Evolutionary conservation across 2,888 invertebrate species (phyloP).

Genomic region (Lasioglossum figueresi): DNA sequence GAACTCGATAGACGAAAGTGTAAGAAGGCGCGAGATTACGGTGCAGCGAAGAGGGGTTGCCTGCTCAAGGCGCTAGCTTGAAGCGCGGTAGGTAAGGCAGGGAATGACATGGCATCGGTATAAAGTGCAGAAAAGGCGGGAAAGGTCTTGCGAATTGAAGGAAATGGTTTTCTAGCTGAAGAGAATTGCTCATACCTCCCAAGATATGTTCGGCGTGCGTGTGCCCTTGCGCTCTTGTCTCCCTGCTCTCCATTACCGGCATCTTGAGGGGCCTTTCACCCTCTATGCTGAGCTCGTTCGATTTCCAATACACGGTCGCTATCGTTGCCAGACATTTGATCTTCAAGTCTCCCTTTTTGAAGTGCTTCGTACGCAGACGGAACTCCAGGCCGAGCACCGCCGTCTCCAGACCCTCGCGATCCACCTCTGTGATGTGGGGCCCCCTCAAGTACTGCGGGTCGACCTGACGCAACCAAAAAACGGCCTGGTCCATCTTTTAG

Average conservation of each 20-base stretch:
- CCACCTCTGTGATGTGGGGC: conserved; percentile 85
- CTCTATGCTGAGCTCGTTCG: conserved; percentile 94
- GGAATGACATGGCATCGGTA: background rate
- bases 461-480: conserved; percentile 76
- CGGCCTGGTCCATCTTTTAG: conserved; percentile 3
- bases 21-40: background rate
- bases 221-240: conserved; percentile 86
- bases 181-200: conserved; percentile 83
- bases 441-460: conserved; percentile 84
- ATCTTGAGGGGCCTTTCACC: conserved; percentile 88
- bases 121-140: background rate
- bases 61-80: background rate
- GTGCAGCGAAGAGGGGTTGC: background rate
- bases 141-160: background rate
- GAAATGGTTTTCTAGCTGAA: background rate
- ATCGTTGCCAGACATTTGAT: conserved; percentile 95
- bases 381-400: conserved; percentile 92
- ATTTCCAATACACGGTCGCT: conserved; percentile 93
- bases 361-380: conserved; percentile 91
- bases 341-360: conserved; percentile 93
- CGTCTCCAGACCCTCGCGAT: conserved; percentile 89
- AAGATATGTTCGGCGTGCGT: conserved; percentile 91
- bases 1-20: background rate
- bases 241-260: conserved; percentile 91
- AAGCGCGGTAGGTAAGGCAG: background rate